Evolutionary conservation across 1,140 invertebrate genomes (phyloP).

Genomic region (Drosophila arawakana): DNA sequence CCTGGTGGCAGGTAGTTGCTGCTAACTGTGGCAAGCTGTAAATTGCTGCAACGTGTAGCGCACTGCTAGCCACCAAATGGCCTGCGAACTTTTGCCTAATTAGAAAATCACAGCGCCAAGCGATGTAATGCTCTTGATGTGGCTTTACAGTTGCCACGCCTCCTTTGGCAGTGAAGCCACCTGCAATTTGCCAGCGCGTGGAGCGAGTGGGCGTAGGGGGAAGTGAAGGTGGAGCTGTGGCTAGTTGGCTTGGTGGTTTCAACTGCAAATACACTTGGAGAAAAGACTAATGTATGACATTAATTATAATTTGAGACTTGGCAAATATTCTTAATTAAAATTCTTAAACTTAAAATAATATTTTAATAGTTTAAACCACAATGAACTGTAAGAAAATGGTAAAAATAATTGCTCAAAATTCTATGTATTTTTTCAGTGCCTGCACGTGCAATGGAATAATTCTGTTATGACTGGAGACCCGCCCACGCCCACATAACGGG

Average conservation of each 20-base stretch:
- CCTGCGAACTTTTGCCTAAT: slow-evolving; percentile 67
- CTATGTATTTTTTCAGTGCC: too few species aligned
- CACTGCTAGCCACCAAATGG: slow-evolving; percentile 64
- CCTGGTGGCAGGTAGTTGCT: neutral
- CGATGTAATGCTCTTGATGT: slow-evolving; percentile 45
- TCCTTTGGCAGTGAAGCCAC: neutral
- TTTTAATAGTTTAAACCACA: too few species aligned
- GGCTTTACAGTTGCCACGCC: slow-evolving; percentile 20
- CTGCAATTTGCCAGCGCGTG: neutral
- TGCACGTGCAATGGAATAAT: slow-evolving; percentile 34
- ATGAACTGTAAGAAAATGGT: too few species aligned
- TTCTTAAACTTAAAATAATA: too few species aligned
- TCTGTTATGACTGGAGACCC: slow-evolving; percentile 39
- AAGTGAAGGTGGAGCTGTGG: too few species aligned
- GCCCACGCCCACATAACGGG: slow-evolving; percentile 3
- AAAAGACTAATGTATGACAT: too few species aligned
- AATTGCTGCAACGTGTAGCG: slow-evolving; percentile 56
- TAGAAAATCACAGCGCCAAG: slow-evolving; percentile 75
- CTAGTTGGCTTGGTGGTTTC: too few species aligned
- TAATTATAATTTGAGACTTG: too few species aligned
- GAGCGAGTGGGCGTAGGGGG: too few species aligned
- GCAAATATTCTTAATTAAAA: too few species aligned
- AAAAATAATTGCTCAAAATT: too few species aligned
- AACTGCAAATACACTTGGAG: too few species aligned
- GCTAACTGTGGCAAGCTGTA: slow-evolving; percentile 54